Conservation (phyloP, 2,113 vertebrate genomes). For the Salminus brasiliensis region DNA sequence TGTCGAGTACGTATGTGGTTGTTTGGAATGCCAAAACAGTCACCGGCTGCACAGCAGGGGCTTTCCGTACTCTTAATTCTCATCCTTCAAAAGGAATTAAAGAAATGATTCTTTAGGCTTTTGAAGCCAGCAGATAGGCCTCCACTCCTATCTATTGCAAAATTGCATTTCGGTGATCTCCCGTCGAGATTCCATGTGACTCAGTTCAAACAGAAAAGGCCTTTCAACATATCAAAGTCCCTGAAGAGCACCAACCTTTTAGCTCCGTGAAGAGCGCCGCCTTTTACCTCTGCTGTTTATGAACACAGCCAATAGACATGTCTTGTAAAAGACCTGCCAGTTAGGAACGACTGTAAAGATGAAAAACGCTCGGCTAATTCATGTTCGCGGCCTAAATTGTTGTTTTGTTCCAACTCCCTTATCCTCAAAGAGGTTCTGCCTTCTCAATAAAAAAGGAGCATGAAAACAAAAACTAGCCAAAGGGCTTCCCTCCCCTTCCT, state of each 20-base stretch:
- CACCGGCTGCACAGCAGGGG: neutral
- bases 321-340: too few relatives aligned
- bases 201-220: conserved; percentile 17
- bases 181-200: neutral
- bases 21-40: neutral
- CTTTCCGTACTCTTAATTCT: neutral
- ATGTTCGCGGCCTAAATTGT: conserved; percentile 39
- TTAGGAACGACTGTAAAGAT: conserved; percentile 35
- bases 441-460: conserved; percentile 41
- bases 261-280: neutral
- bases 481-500: conserved; percentile 47
- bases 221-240: conserved; percentile 27
- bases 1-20: neutral
- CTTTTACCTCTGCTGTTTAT: neutral
- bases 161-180: conserved; percentile 10
- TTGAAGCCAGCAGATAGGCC: neutral
- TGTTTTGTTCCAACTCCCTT: conserved; percentile 45
- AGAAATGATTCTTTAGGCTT: neutral
- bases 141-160: conserved; percentile 8
- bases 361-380: conserved; percentile 34
- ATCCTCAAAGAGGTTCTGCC: conserved; percentile 40
- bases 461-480: conserved; percentile 48
- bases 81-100: neutral
- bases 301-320: neutral
- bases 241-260: neutral